These are phyloP conservation scores for Cynopterus brachyotis DNA, from an alignment of 2,113 vertebrate species.

Conservation along the genomic window DNA sequence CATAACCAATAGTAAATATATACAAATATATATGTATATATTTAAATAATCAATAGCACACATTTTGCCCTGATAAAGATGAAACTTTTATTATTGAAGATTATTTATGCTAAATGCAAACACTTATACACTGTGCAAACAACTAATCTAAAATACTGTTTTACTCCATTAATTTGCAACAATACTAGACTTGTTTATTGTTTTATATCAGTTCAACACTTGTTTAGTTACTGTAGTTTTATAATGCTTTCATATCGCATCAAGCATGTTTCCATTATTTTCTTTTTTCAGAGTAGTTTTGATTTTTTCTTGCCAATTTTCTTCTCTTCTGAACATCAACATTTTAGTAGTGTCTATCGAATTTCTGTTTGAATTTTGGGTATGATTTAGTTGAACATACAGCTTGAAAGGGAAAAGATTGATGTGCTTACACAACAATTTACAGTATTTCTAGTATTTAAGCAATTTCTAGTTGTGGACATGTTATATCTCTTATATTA, in stretches of 20 bases:
- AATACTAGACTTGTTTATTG: not conserved
- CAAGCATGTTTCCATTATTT: not conserved
- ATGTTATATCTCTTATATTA: not conserved
- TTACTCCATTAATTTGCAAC: not conserved
- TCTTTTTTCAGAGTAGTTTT: not conserved
- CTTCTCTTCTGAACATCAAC: not conserved
- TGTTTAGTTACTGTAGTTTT: not conserved
- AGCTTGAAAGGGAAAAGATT: not conserved
- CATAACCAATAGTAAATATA: not conserved
- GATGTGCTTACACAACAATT: not conserved
- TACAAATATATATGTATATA: not conserved
- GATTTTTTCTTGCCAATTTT: not conserved
- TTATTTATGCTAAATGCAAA: not conserved
- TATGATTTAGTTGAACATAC: not conserved
- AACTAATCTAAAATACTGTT: not conserved
- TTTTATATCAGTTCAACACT: not conserved
- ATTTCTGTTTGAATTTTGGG: not conserved
- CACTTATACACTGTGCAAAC: not conserved
- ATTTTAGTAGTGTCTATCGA: not conserved
- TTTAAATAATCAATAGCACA: not conserved
- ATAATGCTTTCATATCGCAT: not conserved
- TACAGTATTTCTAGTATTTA: not conserved
- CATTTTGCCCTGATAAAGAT: not conserved
- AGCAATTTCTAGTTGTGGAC: not conserved
- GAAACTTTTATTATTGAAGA: not conserved